Evolutionary conservation across 2,113 vertebrate species (phyloP), one percentile per base, ranked within the genome.

Genomic region (Hystrix cristata): DNA sequence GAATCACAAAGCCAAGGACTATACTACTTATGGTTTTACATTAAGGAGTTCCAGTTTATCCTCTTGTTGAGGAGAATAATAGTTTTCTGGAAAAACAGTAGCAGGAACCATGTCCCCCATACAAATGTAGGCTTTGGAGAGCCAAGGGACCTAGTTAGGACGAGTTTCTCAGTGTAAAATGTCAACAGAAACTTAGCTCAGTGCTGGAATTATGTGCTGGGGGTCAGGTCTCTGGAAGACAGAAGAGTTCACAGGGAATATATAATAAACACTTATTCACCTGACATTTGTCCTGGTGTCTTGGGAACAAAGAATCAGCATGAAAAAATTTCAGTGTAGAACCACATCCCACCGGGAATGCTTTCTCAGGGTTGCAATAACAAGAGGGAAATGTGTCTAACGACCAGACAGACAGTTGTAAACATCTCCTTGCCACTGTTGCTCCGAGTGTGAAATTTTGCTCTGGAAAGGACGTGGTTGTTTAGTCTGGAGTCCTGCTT

Each of bases 271-370:
- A 7, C 46, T 64, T 34, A 29, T 48, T 89, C 57, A 23, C 55
- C 7, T 85, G 48, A 12, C 19, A 59, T 64, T 14, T 25, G 48
- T 59, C 29, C 1, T 13, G 12, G 27, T 76, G 43, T 93, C 81
- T 59, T 76, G 62, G 91, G 81, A 87, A 87, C 4, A 95, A 60
- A 93, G 43, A n/a, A 64, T 64, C 10, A 62, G 9, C 13, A 27
- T 23, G 29, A 81, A 69, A 25, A 34, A 18, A 25, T 16, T 82
- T 62, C 12, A 59, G 25, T n/a, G 38, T 23, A 59, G 51, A 53
- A 16, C 19, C 46, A 12, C 9, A 7, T 64, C 55, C 85, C 89
- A 5, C 13, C n/a, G 74, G 25, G 51, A 62, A 76, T 53, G 21
- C 51, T 62, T 53, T 10, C 16, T 25, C 57, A 51, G 25, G 4